A percentile compares a stretch with the other conserved stretches of the same genome.
These are phyloP conservation scores for Drosophila borealis DNA, from an alignment of 2,888 invertebrate species.

Conservation along the genomic window DNA sequence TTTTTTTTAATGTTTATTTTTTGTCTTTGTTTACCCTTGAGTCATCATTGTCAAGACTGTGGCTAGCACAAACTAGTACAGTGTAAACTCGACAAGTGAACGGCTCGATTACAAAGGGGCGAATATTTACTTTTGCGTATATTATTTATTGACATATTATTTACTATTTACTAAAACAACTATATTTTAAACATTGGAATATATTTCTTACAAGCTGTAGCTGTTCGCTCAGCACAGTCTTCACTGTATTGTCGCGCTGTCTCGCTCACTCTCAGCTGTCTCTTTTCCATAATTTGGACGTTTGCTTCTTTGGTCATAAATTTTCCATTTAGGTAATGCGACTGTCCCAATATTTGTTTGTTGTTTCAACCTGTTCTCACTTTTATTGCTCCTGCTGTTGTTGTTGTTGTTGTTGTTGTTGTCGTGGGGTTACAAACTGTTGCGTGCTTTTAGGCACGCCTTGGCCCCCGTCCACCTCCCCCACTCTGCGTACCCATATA, in stretches of 20 bases:
- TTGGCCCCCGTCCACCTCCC: background rate
- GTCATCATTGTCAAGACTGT: constrained; percentile 17
- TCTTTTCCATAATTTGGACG: constrained; percentile 8
- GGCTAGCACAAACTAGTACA: background rate
- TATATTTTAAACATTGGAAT: too few relatives aligned
- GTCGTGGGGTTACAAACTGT: constrained; percentile 35
- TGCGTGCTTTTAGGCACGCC: constrained; percentile 58
- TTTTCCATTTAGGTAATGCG: constrained; percentile 39
- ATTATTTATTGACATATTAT: too few relatives aligned
- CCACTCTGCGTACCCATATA: background rate
- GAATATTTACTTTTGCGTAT: too few relatives aligned
- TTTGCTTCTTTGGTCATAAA: constrained; percentile 27
- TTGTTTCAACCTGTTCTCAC: constrained; percentile 31
- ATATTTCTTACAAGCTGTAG: too few relatives aligned
- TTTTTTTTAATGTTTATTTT: constrained; percentile 23
- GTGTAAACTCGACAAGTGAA: background rate
- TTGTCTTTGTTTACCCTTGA: constrained; percentile 44
- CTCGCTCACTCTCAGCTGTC: background rate
- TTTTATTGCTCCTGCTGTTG: background rate
- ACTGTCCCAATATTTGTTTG: constrained; percentile 21
- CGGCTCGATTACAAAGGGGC: too few relatives aligned
- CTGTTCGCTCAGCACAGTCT: too few relatives aligned
- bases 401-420: constrained; percentile 10
- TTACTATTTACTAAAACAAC: too few relatives aligned
- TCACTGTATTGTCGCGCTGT: background rate